Evolutionary conservation across 2,888 invertebrate species (phyloP), one percentile per base, ranked within the genome.

Genomic region (Proisotoma minuta): DNA sequence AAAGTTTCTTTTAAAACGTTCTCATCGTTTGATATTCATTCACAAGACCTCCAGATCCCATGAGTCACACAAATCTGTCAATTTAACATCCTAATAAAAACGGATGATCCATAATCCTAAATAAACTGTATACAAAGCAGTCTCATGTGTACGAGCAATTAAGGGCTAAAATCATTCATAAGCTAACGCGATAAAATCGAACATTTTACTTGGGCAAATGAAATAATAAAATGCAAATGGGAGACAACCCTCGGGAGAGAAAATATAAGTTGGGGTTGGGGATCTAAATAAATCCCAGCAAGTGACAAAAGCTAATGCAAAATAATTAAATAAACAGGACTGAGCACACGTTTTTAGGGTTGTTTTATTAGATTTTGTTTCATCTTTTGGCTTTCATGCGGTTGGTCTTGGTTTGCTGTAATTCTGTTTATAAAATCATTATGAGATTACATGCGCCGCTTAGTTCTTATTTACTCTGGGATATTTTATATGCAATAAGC

Each of bases 281-380:
- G n/a, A n/a, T n/a, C n/a, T n/a, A n/a, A n/a, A n/a, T n/a, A n/a
- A n/a, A n/a, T n/a, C n/a, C n/a, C n/a, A n/a, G n/a, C 34, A 8
- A 34, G 34, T 34, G 34, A 34, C 34, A 34, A 34, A 34, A 34
- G 27, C 27, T 40, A 28, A 52, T 52, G 52, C 28, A 18, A 26
- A 29, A 28, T 61, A 61, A 61, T 57, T 61, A 57, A 61, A 61
- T 61, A 57, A 61, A 57, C 57, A 61, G 57, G 26, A 51, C 56
- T 53, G 26, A 61, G 49, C 57, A 61, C 51, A 54, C 57, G 61
- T 57, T 57, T 51, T 22, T 8, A 8, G 54, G 54, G 3, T 12
- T 23, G 23, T 20, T 54, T 54, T 54, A 54, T 39, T 54, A 29
- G 39, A 54, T 54, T 54, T 29, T 24, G 20, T 15, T 18, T 52